Conservation (phyloP, 2,113 vertebrate species). For the Scomber colias region DNA sequence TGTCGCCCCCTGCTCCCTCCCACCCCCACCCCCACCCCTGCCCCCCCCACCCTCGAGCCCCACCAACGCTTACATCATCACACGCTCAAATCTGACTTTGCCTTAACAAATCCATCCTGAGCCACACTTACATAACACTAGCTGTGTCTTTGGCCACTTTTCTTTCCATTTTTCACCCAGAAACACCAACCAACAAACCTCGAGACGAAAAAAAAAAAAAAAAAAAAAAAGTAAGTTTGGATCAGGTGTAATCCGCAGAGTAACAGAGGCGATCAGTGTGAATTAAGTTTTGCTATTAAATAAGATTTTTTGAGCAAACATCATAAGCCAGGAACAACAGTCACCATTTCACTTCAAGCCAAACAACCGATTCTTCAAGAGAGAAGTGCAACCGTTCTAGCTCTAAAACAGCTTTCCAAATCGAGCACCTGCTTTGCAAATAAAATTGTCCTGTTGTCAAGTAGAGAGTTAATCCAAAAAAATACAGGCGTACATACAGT, state of each 20-base stretch:
- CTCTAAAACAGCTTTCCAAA: conserved; percentile 20
- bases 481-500: conserved; percentile 45
- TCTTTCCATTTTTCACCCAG: not conserved
- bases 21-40: not conserved
- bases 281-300: conserved; percentile 40
- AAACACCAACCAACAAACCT: not conserved
- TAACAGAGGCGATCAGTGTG: not conserved
- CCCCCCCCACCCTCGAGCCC: not conserved
- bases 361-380: conserved; percentile 22
- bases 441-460: conserved; percentile 46
- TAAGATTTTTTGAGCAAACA: conserved; percentile 24
- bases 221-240: conserved; percentile 6
- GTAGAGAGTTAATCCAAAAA: conserved; percentile 44
- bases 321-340: conserved; percentile 35
- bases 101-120: conserved; percentile 53
- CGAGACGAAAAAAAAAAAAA: conserved; percentile 26
- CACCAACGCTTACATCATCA: conserved; percentile 22
- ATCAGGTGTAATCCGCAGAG: not conserved
- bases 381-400: conserved; percentile 20
- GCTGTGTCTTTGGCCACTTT: conserved; percentile 34
- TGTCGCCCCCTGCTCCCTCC: no score
- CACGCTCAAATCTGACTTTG: conserved; percentile 33
- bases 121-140: conserved; percentile 44
- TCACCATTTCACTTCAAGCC: conserved; percentile 31
- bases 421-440: conserved; percentile 43